phyloP scores from a whole-genome alignment of 2,113 vertebrate species.

The Phyllostomus discolor region DNA sequence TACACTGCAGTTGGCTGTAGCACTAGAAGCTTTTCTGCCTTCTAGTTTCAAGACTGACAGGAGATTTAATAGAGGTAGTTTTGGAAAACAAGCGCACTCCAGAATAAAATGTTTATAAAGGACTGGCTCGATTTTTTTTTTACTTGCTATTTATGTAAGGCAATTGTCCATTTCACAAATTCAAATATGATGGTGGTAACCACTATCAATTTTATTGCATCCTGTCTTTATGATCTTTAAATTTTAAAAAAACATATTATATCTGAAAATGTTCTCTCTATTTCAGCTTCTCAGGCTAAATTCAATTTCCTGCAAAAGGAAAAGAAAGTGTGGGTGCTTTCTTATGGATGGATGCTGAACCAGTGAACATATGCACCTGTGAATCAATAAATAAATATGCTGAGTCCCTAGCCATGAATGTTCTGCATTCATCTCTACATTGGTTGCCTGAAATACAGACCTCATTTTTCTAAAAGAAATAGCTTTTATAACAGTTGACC shows the following conservation, averaged over 20 bases:
- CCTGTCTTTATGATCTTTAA: neutral
- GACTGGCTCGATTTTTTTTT: conserved; percentile 24
- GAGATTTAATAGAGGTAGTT: conserved; percentile 65
- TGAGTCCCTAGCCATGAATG: neutral
- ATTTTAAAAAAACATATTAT: neutral
- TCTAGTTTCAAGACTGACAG: conserved; percentile 75
- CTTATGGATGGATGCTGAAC: neutral
- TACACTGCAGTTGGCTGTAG: conserved; percentile 81
- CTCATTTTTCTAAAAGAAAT: neutral
- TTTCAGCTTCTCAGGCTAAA: neutral
- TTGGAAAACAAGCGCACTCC: conserved; percentile 42
- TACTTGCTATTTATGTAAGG: conserved; percentile 33
- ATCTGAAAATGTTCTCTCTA: neutral
- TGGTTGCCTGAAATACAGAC: neutral
- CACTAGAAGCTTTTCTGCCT: conserved; percentile 73
- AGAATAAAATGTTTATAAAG: conserved; percentile 65
- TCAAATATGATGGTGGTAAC: neutral
- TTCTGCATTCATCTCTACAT: neutral
- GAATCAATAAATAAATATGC: neutral
- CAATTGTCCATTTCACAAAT: conserved; percentile 41
- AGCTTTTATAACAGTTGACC: neutral
- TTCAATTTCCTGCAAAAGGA: neutral
- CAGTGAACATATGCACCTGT: neutral
- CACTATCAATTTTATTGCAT: neutral
- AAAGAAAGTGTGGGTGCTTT: neutral